These are phyloP conservation scores for Harpalus rufipes DNA, from an alignment of 2,888 invertebrate species.

Conservation along the genomic window DNA sequence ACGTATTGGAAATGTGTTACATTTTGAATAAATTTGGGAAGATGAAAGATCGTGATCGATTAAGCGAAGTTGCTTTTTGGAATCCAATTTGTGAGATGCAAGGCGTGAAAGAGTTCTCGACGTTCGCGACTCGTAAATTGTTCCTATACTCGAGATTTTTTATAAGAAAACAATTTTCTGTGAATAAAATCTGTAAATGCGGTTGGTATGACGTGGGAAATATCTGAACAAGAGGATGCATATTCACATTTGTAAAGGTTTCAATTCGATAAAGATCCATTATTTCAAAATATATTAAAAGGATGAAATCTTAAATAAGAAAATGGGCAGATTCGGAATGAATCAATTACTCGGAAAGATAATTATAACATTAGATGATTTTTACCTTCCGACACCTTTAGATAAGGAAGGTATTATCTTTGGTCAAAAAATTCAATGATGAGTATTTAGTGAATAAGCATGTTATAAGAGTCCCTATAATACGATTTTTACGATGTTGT, in stretches of 20 bases:
- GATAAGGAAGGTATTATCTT: too few species aligned
- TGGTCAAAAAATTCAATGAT: too few species aligned
- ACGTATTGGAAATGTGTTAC: conserved; percentile 11
- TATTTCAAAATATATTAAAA: too few species aligned
- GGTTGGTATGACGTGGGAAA: conserved; percentile 36
- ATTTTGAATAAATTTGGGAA: conserved; percentile 19
- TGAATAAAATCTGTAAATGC: conserved; percentile 46
- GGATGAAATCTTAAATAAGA: too few species aligned
- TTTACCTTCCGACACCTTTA: too few species aligned
- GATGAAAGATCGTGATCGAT: conserved; percentile 48
- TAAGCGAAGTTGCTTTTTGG: conserved; percentile 18
- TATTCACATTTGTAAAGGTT: not conserved
- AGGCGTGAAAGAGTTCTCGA: conserved; percentile 44
- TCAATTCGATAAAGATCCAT: too few species aligned
- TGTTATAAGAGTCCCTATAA: too few species aligned
- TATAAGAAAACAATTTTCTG: conserved; percentile 56
- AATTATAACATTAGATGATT: not conserved
- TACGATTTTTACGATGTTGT: too few species aligned
- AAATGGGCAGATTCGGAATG: too few species aligned
- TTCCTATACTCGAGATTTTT: conserved; percentile 38
- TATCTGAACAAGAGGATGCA: conserved; percentile 2
- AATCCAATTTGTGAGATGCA: conserved; percentile 48
- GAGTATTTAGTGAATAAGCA: too few species aligned
- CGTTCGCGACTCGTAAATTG: conserved; percentile 20
- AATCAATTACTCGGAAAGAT: not conserved